These are phyloP conservation scores for Mercenaria mercenaria DNA, from an alignment of 1,140 invertebrate genomes.

Conservation along the genomic window DNA sequence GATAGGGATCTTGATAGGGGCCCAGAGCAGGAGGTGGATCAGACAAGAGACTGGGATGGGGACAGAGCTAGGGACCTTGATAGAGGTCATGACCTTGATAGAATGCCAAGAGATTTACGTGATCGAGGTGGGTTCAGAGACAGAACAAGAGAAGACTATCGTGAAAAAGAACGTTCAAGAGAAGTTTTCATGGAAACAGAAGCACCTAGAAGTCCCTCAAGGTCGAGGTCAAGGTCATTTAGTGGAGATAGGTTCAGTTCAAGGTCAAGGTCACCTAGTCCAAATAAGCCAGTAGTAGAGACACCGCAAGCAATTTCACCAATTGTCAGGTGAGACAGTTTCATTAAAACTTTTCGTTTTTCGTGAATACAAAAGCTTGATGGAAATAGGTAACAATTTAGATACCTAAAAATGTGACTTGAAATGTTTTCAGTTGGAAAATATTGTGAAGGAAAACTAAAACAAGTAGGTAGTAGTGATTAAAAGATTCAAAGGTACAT, in stretches of 20 bases:
- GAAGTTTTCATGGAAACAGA: constrained; percentile 67
- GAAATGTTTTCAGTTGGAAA: too few species aligned
- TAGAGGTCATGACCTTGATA: constrained; percentile 57
- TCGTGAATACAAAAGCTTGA: too few species aligned
- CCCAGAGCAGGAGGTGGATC: constrained; percentile 72
- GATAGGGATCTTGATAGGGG: constrained; percentile 67
- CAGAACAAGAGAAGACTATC: constrained; percentile 67
- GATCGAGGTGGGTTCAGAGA: constrained; percentile 50
- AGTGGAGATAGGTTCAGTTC: constrained; percentile 56
- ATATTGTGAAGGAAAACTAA: too few species aligned
- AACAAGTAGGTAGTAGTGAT: too few species aligned
- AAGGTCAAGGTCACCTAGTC: constrained; percentile 51
- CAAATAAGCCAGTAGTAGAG: constrained; percentile 26
- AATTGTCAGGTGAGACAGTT: constrained; percentile 24
- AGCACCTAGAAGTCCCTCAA: constrained; percentile 68
- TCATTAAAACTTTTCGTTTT: too few species aligned
- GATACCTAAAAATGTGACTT: too few species aligned
- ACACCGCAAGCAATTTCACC: constrained; percentile 63
- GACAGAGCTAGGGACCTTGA: constrained; percentile 78
- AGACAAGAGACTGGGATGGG: constrained; percentile 73
- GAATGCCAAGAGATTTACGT: constrained; percentile 44
- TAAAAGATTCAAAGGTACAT: background rate
- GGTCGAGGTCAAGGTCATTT: constrained; percentile 69
- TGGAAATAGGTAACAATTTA: too few species aligned
- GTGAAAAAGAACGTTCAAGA: constrained; percentile 78